Conservation (phyloP, 2,113 vertebrate genomes). For the Gobius niger region DNA sequence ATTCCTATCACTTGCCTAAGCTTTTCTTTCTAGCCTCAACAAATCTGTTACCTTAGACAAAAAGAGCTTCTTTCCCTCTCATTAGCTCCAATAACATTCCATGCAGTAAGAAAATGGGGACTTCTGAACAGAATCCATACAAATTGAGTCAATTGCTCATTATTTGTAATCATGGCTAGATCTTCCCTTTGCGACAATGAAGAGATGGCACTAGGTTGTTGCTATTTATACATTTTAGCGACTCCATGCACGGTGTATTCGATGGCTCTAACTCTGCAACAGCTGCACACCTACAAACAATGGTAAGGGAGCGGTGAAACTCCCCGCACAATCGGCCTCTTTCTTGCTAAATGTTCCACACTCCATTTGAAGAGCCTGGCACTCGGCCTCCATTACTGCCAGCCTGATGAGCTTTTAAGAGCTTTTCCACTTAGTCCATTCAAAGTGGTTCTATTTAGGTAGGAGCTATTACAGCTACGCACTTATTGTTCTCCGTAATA, state of each 20-base stretch:
- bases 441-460: constrained; percentile 26
- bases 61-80: not conserved
- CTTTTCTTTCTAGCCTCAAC: too few species aligned
- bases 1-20: too few species aligned
- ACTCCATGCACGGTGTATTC: not conserved
- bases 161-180: not conserved
- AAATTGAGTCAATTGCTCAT: not conserved
- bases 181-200: not conserved
- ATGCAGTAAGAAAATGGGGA: too few species aligned
- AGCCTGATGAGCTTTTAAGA: constrained; percentile 34
- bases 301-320: constrained; percentile 21
- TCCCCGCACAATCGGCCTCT: constrained; percentile 31
- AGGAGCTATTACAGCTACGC: constrained; percentile 27
- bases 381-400: constrained; percentile 32
- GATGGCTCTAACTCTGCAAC: not conserved
- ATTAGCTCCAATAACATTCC: not conserved
- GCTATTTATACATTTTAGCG: not conserved
- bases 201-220: not conserved
- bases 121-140: not conserved
- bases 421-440: constrained; percentile 43
- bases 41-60: too few species aligned
- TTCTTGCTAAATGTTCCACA: constrained; percentile 48
- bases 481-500: constrained; percentile 24
- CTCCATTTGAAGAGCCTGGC: constrained; percentile 53
- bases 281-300: constrained; percentile 32